Conservation (phyloP, 1,140 invertebrate genomes). For the Coptotermes formosanus region DNA sequence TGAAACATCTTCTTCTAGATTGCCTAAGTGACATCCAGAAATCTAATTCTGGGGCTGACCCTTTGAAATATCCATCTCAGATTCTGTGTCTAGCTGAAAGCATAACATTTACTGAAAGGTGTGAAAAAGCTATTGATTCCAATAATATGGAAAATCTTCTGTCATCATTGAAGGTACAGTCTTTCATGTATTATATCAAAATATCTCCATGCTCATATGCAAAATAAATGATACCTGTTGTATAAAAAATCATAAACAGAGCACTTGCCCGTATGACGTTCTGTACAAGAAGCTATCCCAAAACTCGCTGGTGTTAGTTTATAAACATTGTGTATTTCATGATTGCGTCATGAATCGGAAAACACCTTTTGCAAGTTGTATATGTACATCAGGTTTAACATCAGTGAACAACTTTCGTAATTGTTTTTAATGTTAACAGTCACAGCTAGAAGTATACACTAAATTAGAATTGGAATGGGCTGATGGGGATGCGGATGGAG, state of each 20-base stretch:
- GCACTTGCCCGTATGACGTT: background rate
- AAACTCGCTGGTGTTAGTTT: too few species aligned
- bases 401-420: too few species aligned
- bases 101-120: constrained; percentile 77
- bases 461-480: constrained; percentile 49
- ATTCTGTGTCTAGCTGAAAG: constrained; percentile 69
- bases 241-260: background rate
- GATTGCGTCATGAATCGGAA: too few species aligned
- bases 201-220: too few species aligned
- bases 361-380: too few species aligned
- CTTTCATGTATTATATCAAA: constrained; percentile 13
- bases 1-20: constrained; percentile 64
- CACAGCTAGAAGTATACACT: constrained; percentile 65
- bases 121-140: constrained; percentile 74
- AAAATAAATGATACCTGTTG: background rate
- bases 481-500: constrained; percentile 39
- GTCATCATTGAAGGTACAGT: constrained; percentile 44
- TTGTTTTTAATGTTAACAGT: constrained; percentile 37
- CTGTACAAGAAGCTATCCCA: background rate
- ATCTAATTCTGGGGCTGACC: constrained; percentile 59
- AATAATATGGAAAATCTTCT: constrained; percentile 60
- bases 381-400: too few species aligned
- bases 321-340: too few species aligned
- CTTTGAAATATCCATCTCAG: constrained; percentile 81
- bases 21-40: constrained; percentile 62